These are phyloP conservation scores for Falco cherrug DNA, from an alignment of 2,797 vertebrate genomes.

Conservation along the genomic window DNA sequence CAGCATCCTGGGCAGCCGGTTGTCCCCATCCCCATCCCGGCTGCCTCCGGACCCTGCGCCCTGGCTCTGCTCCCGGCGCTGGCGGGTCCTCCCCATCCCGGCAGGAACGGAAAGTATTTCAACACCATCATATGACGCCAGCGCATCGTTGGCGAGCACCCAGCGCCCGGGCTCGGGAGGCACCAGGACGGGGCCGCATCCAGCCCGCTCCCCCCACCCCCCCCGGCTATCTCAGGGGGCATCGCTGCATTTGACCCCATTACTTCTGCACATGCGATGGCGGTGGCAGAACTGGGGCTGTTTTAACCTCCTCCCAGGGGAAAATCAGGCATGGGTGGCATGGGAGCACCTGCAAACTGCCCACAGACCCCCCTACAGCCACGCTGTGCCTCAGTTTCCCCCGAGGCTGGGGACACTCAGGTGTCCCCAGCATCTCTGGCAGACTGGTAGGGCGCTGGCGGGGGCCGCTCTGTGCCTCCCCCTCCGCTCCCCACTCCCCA, in stretches of 20 bases:
- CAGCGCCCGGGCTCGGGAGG: neutral
- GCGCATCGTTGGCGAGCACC: neutral
- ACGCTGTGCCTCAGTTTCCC: neutral
- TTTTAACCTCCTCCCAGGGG: neutral
- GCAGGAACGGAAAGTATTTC: neutral
- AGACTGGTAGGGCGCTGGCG: neutral
- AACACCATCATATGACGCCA: neutral
- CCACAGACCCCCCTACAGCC: accelerated
- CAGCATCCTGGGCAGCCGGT: neutral
- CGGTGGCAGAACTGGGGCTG: neutral
- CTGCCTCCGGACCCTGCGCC: neutral
- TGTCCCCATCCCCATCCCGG: neutral
- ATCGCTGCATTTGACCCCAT: neutral
- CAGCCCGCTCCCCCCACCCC: neutral
- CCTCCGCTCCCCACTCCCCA: neutral
- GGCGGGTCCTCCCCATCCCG: neutral
- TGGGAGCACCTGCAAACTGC: accelerated
- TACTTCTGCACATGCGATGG: too few relatives aligned
- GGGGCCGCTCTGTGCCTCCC: neutral
- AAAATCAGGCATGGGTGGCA: neutral
- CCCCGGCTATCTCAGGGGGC: neutral
- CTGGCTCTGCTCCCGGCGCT: neutral
- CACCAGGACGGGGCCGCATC: neutral
- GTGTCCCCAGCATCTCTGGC: neutral
- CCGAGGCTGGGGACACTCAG: neutral